Evolutionary conservation across 2,797 vertebrate species (phyloP).

Genomic region (Lithobates sylvaticus): DNA sequence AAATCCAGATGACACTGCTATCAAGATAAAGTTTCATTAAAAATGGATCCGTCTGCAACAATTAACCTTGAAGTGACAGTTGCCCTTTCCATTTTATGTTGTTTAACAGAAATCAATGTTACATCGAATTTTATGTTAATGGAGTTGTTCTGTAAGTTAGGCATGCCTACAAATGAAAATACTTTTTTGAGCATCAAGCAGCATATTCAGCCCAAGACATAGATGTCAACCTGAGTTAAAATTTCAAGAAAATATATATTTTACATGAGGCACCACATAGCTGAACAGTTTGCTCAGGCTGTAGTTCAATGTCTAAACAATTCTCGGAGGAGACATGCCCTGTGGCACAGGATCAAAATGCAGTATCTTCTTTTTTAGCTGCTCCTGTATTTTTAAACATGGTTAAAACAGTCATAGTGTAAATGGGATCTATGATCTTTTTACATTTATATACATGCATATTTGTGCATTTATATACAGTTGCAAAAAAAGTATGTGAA

Average conservation of each 20-base stretch:
- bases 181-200: not conserved
- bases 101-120: slow-evolving; percentile 36
- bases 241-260: slow-evolving; percentile 34
- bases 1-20: not conserved
- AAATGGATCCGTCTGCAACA: not conserved
- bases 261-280: slow-evolving; percentile 42
- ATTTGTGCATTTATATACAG: not conserved
- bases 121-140: slow-evolving; percentile 28
- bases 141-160: slow-evolving; percentile 2
- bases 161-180: slow-evolving; percentile 19
- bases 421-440: not conserved
- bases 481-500: too few species aligned
- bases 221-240: slow-evolving; percentile 39
- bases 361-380: not conserved
- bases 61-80: slow-evolving; percentile 30
- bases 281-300: slow-evolving; percentile 34
- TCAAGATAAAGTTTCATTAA: slow-evolving; percentile 3
- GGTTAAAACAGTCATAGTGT: not conserved
- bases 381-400: slow-evolving; percentile 24
- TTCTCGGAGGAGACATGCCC: slow-evolving; percentile 34
- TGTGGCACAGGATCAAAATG: slow-evolving; percentile 15
- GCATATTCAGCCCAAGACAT: slow-evolving; percentile 15
- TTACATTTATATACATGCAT: not conserved
- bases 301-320: slow-evolving; percentile 27
- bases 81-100: not conserved